A percentile compares a stretch with the other conserved stretches of the same genome.
These are phyloP conservation scores for Rhinopithecus roxellana DNA, from an alignment of 2,113 vertebrate species.

Conservation along the genomic window DNA sequence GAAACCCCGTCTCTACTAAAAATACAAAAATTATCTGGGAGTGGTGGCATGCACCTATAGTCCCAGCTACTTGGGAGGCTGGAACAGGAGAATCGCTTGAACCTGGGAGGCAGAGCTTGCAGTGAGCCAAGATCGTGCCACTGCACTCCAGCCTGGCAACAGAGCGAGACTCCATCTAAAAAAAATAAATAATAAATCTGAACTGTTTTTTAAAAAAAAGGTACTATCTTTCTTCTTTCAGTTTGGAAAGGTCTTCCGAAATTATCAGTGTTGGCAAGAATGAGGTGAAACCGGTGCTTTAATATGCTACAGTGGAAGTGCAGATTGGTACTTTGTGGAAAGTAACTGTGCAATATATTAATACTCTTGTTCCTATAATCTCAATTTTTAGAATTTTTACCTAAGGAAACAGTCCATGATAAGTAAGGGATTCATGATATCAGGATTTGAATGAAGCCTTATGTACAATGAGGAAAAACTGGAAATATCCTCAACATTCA, in stretches of 20 bases:
- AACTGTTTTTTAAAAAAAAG: neutral
- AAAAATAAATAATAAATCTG: neutral
- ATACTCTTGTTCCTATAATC: neutral
- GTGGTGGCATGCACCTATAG: too few species aligned
- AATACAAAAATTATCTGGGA: too few species aligned
- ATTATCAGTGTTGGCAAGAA: neutral
- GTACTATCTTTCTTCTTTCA: neutral
- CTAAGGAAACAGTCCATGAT: neutral
- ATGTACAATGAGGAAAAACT: neutral
- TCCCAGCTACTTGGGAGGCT: too few species aligned
- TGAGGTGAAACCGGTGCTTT: neutral
- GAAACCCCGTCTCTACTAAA: too few species aligned
- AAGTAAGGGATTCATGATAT: neutral
- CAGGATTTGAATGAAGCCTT: neutral
- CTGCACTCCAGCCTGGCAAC: too few species aligned
- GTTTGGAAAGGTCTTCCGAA: neutral
- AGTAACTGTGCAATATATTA: neutral
- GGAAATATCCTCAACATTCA: neutral
- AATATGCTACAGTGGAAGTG: too few species aligned
- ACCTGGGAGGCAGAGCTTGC: too few species aligned
- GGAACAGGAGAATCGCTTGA: too few species aligned
- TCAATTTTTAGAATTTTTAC: neutral
- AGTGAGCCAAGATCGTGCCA: too few species aligned
- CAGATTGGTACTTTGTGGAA: neutral
- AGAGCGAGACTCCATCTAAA: too few species aligned